phyloP scores from a whole-genome alignment of 92 coral and sea anemone genomes.

The Isaurus tuberculatus region DNA sequence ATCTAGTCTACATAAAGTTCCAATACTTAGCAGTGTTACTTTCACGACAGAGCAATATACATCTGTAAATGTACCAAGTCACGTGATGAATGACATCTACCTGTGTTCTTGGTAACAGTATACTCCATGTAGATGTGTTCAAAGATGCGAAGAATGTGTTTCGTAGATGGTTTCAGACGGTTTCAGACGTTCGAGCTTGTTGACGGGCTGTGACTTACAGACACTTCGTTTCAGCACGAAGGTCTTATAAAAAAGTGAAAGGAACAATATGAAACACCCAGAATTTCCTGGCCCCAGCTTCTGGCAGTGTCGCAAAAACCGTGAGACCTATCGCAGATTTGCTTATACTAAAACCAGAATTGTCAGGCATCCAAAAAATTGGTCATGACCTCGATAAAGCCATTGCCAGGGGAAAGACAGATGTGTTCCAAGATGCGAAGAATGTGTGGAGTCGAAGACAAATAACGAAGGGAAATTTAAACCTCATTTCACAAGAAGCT shows the following conservation, averaged over 20 bases:
- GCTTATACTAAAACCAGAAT: slow-evolving; percentile 63
- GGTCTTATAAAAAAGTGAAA: slow-evolving; percentile 50
- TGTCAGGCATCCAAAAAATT: slow-evolving; percentile 56
- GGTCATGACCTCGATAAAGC: slow-evolving; percentile 73
- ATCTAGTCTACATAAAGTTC: slow-evolving; percentile 51
- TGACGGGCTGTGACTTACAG: slow-evolving; percentile 73
- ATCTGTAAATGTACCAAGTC: slow-evolving; percentile 41
- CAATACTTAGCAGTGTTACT: slow-evolving; percentile 50
- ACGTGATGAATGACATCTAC: slow-evolving; percentile 62
- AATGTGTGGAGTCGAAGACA: slow-evolving; percentile 52
- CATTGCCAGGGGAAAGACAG: slow-evolving; percentile 57
- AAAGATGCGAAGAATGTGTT: no score
- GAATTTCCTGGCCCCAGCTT: slow-evolving; percentile 73
- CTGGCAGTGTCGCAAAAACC: slow-evolving; percentile 56
- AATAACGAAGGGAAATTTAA: slow-evolving; percentile 46
- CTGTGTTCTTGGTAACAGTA: slow-evolving; percentile 56
- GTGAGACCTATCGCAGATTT: slow-evolving; percentile 59
- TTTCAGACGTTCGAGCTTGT: slow-evolving; percentile 73
- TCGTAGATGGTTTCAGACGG: no score
- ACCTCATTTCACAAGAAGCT: no score
- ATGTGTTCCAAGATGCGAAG: slow-evolving; percentile 63
- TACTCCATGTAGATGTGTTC: slow-evolving; percentile 65
- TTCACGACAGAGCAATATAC: slow-evolving; percentile 62
- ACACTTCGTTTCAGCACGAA: slow-evolving; percentile 64
- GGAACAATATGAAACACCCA: slow-evolving; percentile 53